A percentile compares a stretch with the other conserved stretches of the same genome.
Evolutionary conservation across 1,140 invertebrate genomes (phyloP).

Genomic region (Phthorimaea operculella): DNA sequence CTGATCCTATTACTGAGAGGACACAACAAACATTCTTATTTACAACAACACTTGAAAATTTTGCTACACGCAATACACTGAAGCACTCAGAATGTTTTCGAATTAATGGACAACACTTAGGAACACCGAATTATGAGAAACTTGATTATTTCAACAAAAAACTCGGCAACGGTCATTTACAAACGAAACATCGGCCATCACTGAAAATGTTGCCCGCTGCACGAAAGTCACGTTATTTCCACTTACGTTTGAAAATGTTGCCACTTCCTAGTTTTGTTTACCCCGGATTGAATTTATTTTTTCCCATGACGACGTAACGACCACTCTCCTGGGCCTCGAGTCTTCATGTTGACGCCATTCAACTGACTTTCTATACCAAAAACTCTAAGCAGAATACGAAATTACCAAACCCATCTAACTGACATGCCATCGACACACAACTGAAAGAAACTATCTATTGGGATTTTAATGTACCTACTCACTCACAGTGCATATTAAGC

Average conservation of each 20-base stretch:
- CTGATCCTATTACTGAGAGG: conserved; percentile 57
- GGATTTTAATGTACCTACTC: too few species aligned
- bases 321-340: too few species aligned
- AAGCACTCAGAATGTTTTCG: conserved; percentile 37
- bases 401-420: too few species aligned
- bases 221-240: conserved; percentile 48
- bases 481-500: too few species aligned
- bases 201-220: conserved; percentile 57
- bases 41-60: conserved; percentile 37
- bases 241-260: conserved; percentile 41
- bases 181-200: conserved; percentile 60
- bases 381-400: too few species aligned
- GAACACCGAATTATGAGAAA: conserved; percentile 46
- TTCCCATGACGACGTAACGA: too few species aligned
- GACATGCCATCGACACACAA: too few species aligned
- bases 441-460: too few species aligned
- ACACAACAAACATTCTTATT: conserved; percentile 59
- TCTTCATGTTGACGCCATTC: too few species aligned
- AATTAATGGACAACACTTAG: conserved; percentile 39
- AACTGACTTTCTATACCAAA: too few species aligned
- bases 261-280: conserved; percentile 15
- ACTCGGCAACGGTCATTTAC: conserved; percentile 45
- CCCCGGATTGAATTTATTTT: too few species aligned
- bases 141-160: conserved; percentile 48
- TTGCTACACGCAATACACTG: conserved; percentile 46